Base-by-base conservation (phyloP, 2,113 vertebrate genomes). In the Zeus faber region DNA sequence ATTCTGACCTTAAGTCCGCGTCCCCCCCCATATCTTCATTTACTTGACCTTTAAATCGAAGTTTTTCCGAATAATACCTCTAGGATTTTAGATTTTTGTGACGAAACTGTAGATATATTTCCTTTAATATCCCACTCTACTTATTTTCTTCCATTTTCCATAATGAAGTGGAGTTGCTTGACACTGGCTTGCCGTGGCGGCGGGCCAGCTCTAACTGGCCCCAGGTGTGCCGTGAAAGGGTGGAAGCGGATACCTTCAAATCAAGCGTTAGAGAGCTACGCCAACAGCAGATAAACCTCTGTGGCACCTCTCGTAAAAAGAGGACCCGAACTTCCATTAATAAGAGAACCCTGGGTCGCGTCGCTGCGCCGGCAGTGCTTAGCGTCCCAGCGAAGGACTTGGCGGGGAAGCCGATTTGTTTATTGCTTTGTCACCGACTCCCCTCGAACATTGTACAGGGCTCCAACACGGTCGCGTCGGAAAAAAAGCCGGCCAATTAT, bases 401-500 rank as follows among this genome's bases (percentile, higher is more conserved):
- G 26, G 35, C 75, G 65, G 51, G 61, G 69, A 64, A 48, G 33
- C 43, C 4, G 40, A 54, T 77, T 72, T 72, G 56, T 77, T 72
- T 72, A 58, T 72, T 6, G 1, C 4, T 3, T n/a, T 13, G 52
- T 62, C 51, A 33, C 22, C 17, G 41, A 68, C 78, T 64, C 50
- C 60, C 8, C 5, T 65, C 65, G 31, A 3, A 6, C 43, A 44
- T 50, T 51, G 63, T 46, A 3, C 23, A 0, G 1, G 17, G 25
- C 22, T 33, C 37, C 39, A 1, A 23, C n/a, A 51, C 25, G n/a
- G 23, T n/a, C 23, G 20, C 18, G 21, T 53, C 29, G 59, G 72
- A 79, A 68, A 60, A 79, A 82, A 39, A 74, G 67, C 58, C 41
- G 68, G 58, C 61, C 74, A 79, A 82, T 81, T 77, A 64, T 70